Percentiles rank a stretch among this genome's conserved stretches.
Conservation (phyloP, 2,113 vertebrate species). For the Pterocles orientalis region DNA sequence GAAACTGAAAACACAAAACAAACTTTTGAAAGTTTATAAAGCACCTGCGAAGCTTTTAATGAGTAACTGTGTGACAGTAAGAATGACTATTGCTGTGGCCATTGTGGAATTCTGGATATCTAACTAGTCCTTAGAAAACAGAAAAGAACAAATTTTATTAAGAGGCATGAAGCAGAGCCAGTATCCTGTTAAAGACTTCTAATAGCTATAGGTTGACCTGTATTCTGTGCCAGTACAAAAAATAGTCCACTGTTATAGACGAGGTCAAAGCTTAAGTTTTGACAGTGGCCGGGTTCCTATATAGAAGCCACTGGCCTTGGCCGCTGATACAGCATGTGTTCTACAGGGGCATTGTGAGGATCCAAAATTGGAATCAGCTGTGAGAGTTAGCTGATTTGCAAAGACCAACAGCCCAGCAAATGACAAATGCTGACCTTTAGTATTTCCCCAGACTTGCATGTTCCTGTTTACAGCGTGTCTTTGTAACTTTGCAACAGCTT, state of each 20-base stretch:
- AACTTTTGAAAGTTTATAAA: not conserved
- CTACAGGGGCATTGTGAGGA: not conserved
- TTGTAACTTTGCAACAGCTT: constrained; percentile 42
- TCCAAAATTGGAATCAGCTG: not conserved
- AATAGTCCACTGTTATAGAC: not conserved
- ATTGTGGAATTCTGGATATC: not conserved
- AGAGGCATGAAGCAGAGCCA: not conserved
- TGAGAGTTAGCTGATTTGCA: not conserved
- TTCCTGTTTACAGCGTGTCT: constrained; percentile 11
- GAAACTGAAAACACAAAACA: not conserved
- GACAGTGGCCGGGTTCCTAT: not conserved
- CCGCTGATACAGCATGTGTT: not conserved
- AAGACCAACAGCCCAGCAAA: not conserved
- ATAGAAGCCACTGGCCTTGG: not conserved
- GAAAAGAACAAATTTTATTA: not conserved
- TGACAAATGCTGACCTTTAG: constrained; percentile 36
- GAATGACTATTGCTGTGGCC: not conserved
- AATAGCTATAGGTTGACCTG: not conserved
- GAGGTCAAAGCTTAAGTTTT: not conserved
- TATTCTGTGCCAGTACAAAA: not conserved
- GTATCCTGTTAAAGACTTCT: not conserved
- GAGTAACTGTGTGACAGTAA: not conserved
- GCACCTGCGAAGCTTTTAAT: not conserved
- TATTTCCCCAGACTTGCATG: constrained; percentile 3
- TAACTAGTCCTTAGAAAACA: not conserved